Base-by-base conservation (phyloP, 2,113 vertebrate species). In the Edolisoma coerulescens region DNA sequence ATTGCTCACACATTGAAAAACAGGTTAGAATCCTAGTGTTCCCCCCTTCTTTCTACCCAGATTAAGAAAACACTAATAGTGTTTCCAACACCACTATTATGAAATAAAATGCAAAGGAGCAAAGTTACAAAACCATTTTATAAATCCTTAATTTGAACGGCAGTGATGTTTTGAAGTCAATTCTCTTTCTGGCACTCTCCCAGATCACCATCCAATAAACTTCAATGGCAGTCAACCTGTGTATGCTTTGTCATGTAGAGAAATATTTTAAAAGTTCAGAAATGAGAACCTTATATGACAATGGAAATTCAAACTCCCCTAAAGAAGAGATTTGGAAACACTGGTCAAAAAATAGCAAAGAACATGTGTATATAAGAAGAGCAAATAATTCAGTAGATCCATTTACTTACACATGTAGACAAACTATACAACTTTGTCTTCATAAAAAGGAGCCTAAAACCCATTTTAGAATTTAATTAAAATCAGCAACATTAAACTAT, bases 171-270 rank as follows among this genome's bases (percentile, higher is more conserved):
- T 44, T 50, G 6, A 68, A 77, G 26, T 57, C 14, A 81, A 14
- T 49, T 81, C 22, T 47, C 44, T 64, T 60, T 69, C 45, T 35
- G 12, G 47, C 5, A 10, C 47, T 57, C 61, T 32, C 32, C 23
- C 50, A 69, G 39, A 59, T 8, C 12, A 53, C 8, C 22, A 80
- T 12, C 28, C 64, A 73, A 77, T 23, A 73, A 76, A 49, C 13
- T 24, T 68, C 69, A 45, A 21, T 7, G 11, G 9, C 9, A 57
- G 28, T 15, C 47, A 84, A 49, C 16, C 7, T 39, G 20, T 14
- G 11, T 39, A 39, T 0, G 1, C 9, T 39, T 82, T 61, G 24
- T 30, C 56, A 82, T 2, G 4, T 2, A 54, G 4, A 37, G 21
- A 78, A 78, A 33, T 57, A 61, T 22, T 28, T 56, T 0, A 11